Percentiles rank a stretch among this genome's conserved stretches.
These are phyloP conservation scores for Cyanocitta stelleri DNA, from an alignment of 2,113 vertebrate species.

Conservation along the genomic window DNA sequence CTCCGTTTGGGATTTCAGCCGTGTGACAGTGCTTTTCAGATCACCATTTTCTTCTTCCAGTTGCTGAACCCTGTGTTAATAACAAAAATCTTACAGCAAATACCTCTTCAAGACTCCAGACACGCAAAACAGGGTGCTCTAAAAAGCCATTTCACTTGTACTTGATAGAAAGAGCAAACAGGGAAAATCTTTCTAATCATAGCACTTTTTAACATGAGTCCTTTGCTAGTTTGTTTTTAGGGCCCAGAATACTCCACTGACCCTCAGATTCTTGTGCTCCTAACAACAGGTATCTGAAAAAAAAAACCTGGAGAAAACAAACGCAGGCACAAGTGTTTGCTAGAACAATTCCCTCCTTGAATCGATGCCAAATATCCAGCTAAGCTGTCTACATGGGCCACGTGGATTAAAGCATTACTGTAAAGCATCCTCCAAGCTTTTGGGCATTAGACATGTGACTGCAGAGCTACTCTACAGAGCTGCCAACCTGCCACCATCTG, in stretches of 20 bases:
- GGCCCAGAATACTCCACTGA: not conserved
- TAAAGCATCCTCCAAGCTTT: slow-evolving; percentile 24
- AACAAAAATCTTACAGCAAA: not conserved
- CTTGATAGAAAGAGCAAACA: not conserved
- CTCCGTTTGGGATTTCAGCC: slow-evolving; percentile 89
- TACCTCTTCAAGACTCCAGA: not conserved
- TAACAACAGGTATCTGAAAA: not conserved
- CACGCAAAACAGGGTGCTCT: not conserved
- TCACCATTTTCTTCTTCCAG: slow-evolving; percentile 91
- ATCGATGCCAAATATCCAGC: not conserved
- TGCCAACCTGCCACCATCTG: slow-evolving; percentile 26
- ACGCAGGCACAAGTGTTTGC: not conserved
- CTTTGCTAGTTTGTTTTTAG: not conserved
- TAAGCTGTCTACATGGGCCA: not conserved
- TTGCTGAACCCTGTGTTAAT: slow-evolving; percentile 79
- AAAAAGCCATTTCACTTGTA: not conserved
- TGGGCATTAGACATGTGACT: not conserved
- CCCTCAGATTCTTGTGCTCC: not conserved
- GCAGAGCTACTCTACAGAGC: not conserved
- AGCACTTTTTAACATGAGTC: not conserved
- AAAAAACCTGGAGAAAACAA: not conserved
- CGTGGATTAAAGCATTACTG: slow-evolving; percentile 29
- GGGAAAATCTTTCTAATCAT: not conserved
- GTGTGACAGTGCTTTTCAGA: slow-evolving; percentile 74
- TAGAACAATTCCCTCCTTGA: slow-evolving; percentile 7